Evolutionary conservation across 2,113 vertebrate species (phyloP).

Genomic region (Climacteris rufus): DNA sequence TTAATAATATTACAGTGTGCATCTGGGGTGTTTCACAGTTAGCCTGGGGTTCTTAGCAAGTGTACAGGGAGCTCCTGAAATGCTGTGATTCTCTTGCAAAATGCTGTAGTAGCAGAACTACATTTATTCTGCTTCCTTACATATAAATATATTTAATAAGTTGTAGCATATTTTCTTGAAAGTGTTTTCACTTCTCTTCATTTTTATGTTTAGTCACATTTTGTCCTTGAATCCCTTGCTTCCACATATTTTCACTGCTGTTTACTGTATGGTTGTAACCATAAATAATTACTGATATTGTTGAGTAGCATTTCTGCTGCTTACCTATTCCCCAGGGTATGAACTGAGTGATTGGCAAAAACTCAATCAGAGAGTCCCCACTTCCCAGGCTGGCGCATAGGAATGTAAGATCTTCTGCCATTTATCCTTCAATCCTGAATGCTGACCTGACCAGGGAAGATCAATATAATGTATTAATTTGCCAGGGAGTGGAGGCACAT

Average conservation of each 20-base stretch:
- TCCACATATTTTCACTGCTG: not conserved
- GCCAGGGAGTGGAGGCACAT: constrained; percentile 42
- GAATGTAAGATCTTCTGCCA: constrained; percentile 58
- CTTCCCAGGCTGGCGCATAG: not conserved
- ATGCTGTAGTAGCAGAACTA: not conserved
- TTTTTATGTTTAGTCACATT: not conserved
- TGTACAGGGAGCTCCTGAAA: not conserved
- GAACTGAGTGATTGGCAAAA: constrained; percentile 60
- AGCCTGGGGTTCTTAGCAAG: not conserved
- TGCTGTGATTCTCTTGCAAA: not conserved
- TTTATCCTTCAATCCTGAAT: constrained; percentile 64
- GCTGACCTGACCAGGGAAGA: constrained; percentile 56
- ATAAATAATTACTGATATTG: constrained; percentile 65
- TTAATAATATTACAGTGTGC: not conserved
- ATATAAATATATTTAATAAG: not conserved
- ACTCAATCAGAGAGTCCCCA: constrained; percentile 31
- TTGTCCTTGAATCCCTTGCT: constrained; percentile 26
- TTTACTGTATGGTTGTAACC: constrained; percentile 15
- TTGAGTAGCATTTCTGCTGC: constrained; percentile 51
- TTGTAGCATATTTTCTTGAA: not conserved
- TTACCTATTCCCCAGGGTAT: not conserved
- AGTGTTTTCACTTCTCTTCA: not conserved
- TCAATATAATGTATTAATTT: constrained; percentile 71
- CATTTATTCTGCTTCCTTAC: not conserved
- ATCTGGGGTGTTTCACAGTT: not conserved